Percentiles rank a stretch among this genome's conserved stretches.
These are phyloP conservation scores for Endotricha flammealis DNA, from an alignment of 2,888 invertebrate genomes.

Conservation along the genomic window DNA sequence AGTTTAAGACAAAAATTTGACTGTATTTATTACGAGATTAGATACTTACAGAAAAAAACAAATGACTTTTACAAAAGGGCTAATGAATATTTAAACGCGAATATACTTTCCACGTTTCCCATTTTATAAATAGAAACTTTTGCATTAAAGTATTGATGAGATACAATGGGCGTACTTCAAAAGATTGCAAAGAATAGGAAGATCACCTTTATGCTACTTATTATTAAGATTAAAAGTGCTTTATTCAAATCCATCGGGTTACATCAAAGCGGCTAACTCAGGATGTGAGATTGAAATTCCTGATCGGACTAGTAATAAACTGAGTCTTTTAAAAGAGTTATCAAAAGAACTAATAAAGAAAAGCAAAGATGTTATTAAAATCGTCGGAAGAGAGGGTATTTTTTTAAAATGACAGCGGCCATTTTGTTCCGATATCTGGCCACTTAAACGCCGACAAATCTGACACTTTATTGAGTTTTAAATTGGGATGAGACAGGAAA, in stretches of 20 bases:
- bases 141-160: constrained; percentile 9
- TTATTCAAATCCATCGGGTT: constrained; percentile 24
- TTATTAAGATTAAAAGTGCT: constrained; percentile 30
- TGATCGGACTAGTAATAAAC: constrained; percentile 76
- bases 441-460: constrained; percentile 54
- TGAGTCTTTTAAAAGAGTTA: constrained; percentile 62
- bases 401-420: constrained; percentile 49
- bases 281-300: constrained; percentile 76
- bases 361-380: constrained; percentile 65
- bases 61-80: background rate
- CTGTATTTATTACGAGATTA: too few relatives aligned
- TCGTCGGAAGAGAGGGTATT: constrained; percentile 56
- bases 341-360: constrained; percentile 71
- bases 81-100: constrained; percentile 9
- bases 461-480: constrained; percentile 53
- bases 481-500: constrained; percentile 40
- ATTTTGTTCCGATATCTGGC: constrained; percentile 35
- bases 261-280: constrained; percentile 67
- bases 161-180: constrained; percentile 16
- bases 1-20: too few relatives aligned
- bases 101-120: constrained; percentile 4
- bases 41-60: background rate
- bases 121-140: constrained; percentile 8
- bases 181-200: constrained; percentile 24
- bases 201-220: constrained; percentile 25